These are phyloP conservation scores for Gavialis gangeticus DNA, from an alignment of 2,113 vertebrate species.

Conservation along the genomic window DNA sequence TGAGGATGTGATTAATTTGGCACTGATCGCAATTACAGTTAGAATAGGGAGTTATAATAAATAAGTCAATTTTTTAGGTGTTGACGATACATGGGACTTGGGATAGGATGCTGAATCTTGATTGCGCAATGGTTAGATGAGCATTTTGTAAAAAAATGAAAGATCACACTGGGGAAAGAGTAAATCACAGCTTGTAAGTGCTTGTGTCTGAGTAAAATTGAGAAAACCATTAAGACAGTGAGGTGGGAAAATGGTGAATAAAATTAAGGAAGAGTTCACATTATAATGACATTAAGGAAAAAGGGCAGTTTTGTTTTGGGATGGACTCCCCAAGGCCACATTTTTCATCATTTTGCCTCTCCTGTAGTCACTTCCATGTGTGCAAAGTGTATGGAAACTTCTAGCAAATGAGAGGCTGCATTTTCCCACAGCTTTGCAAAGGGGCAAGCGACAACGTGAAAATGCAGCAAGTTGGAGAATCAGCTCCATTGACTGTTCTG, in stretches of 20 bases:
- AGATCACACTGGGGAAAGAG: neutral
- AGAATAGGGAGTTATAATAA: constrained; percentile 41
- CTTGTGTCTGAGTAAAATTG: neutral
- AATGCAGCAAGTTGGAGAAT: neutral
- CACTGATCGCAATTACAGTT: constrained; percentile 49
- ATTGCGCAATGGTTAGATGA: constrained; percentile 4
- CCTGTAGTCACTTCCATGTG: neutral
- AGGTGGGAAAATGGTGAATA: neutral
- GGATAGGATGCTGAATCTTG: neutral
- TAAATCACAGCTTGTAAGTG: neutral
- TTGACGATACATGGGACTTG: neutral
- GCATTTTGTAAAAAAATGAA: constrained; percentile 11
- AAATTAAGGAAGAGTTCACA: neutral
- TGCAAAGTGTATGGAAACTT: neutral
- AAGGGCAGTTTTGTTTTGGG: constrained; percentile 19
- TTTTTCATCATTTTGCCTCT: neutral
- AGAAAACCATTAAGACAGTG: constrained; percentile 12
- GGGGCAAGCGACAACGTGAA: neutral
- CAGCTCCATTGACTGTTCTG: neutral
- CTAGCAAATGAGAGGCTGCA: neutral
- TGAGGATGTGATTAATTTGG: constrained; percentile 62
- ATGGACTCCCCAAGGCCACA: neutral
- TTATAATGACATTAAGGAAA: neutral
- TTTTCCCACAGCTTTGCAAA: neutral
- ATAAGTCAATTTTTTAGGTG: constrained; percentile 26